These are phyloP conservation scores for Dysmachus trigonus DNA, from an alignment of 2,888 invertebrate species.

Conservation along the genomic window DNA sequence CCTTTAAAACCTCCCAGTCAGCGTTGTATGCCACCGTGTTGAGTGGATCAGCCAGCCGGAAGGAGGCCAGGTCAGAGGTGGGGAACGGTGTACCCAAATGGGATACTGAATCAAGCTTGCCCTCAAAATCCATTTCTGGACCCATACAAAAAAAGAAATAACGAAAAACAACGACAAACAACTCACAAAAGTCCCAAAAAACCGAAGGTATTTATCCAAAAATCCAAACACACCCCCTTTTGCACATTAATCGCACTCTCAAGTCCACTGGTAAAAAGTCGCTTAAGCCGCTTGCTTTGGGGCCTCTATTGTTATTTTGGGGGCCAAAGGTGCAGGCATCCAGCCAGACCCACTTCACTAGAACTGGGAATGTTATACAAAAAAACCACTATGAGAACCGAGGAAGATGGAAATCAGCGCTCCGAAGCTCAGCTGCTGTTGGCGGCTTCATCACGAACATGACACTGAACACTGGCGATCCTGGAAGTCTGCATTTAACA, in stretches of 20 bases:
- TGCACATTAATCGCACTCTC: constrained; percentile 5
- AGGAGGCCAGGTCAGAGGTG: constrained; percentile 42
- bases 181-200: background rate
- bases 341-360: constrained; percentile 8
- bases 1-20: constrained; percentile 47
- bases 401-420: constrained; percentile 38
- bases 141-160: background rate
- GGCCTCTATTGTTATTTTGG: background rate
- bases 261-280: background rate
- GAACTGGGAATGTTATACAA: constrained; percentile 25
- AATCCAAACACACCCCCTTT: background rate
- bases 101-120: constrained; percentile 8
- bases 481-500: constrained; percentile 49
- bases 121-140: constrained; percentile 43
- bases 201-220: background rate
- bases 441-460: constrained; percentile 51
- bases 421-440: constrained; percentile 49
- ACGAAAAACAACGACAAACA: background rate
- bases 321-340: background rate
- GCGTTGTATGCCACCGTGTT: constrained; percentile 45
- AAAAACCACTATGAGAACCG: constrained; percentile 49
- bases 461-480: constrained; percentile 48
- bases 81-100: constrained; percentile 23
- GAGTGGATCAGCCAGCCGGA: constrained; percentile 43
- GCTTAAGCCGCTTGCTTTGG: background rate